phyloP scores from a whole-genome alignment of 2,888 invertebrate species.

The Agonopterix heracliana region DNA sequence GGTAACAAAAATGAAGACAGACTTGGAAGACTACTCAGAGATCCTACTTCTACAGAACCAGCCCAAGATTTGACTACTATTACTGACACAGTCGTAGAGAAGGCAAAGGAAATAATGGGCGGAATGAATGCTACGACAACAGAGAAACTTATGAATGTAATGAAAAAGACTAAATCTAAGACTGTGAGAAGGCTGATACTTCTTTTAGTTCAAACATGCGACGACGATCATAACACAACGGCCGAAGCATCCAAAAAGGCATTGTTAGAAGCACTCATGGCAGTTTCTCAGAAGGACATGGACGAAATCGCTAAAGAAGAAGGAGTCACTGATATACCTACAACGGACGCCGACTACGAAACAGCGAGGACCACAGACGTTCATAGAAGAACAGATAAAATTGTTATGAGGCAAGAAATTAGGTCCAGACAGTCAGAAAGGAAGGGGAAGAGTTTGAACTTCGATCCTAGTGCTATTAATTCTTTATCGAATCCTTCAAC shows the following conservation, averaged over 20 bases:
- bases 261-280: constrained; percentile 81
- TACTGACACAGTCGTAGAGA: constrained; percentile 79
- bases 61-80: constrained; percentile 80
- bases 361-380: constrained; percentile 33
- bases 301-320: constrained; percentile 65
- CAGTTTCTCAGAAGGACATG: constrained; percentile 76
- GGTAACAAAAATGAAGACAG: constrained; percentile 39
- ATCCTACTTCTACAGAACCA: constrained; percentile 59
- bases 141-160: constrained; percentile 84
- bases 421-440: constrained; percentile 35
- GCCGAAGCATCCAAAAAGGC: constrained; percentile 82
- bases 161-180: constrained; percentile 88
- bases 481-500: constrained; percentile 54
- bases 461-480: constrained; percentile 56
- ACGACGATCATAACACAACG: constrained; percentile 82
- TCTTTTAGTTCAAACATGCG: constrained; percentile 86
- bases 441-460: constrained; percentile 49
- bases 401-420: constrained; percentile 29
- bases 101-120: constrained; percentile 85
- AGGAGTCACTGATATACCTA: constrained; percentile 30
- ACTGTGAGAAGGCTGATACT: constrained; percentile 84
- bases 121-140: constrained; percentile 85
- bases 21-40: constrained; percentile 50
- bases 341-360: constrained; percentile 37
- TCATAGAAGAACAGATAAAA: constrained; percentile 38